phyloP scores from a whole-genome alignment of 2,113 vertebrate species.

The Polypterus bichir region DNA sequence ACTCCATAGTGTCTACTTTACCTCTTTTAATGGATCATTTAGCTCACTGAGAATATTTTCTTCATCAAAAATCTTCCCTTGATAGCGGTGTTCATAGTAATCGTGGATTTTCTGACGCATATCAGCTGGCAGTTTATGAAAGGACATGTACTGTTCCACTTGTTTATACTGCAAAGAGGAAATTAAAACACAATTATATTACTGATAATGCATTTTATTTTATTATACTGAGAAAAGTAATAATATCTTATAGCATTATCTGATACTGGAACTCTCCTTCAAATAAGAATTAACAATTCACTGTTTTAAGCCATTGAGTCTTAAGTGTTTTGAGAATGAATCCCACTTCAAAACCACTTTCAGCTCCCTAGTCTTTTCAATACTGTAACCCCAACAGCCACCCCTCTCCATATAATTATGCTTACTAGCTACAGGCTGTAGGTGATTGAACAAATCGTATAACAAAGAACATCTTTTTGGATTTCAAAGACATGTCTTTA shows the following conservation, averaged over 20 bases:
- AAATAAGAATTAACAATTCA: no score
- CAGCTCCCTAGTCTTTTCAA: no score
- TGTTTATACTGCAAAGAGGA: slow-evolving; percentile 78
- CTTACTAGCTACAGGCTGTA: no score
- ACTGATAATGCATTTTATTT: not conserved
- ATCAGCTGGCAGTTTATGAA: slow-evolving; percentile 94
- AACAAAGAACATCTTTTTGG: no score
- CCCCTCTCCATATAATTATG: no score
- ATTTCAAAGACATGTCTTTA: no score
- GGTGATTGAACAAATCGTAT: no score
- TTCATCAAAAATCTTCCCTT: slow-evolving; percentile 97
- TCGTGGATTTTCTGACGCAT: slow-evolving; percentile 98
- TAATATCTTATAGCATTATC: not conserved
- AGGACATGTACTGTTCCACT: slow-evolving; percentile 99
- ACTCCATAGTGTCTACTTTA: slow-evolving; percentile 35
- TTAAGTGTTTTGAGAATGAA: no score
- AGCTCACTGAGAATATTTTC: slow-evolving; percentile 95
- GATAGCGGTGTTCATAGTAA: slow-evolving; percentile 96
- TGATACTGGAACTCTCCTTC: not conserved
- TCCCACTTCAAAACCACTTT: no score
- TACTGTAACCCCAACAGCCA: no score
- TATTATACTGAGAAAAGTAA: not conserved
- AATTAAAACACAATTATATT: slow-evolving; percentile 12
- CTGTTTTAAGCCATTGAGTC: no score
- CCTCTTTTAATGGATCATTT: slow-evolving; percentile 94